Percentiles rank a stretch among this genome's conserved stretches.
These are phyloP conservation scores for Drosophila insularis DNA, from an alignment of 1,140 invertebrate species.

Conservation along the genomic window DNA sequence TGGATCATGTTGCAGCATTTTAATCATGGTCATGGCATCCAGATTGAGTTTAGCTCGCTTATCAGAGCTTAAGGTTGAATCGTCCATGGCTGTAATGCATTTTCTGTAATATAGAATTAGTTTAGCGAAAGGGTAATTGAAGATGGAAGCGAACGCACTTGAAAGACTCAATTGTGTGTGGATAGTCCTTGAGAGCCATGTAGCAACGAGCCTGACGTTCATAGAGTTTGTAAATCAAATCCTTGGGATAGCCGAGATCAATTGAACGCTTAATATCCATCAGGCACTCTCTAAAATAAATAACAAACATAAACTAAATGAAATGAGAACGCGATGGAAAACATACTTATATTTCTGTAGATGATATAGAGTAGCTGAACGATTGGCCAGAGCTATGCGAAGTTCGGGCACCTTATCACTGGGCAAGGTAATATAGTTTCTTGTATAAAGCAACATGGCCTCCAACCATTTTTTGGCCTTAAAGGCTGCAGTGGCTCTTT, in stretches of 20 bases:
- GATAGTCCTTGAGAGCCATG: constrained; percentile 87
- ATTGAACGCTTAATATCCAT: constrained; percentile 89
- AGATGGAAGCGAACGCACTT: constrained; percentile 79
- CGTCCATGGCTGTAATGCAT: constrained; percentile 86
- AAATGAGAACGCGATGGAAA: neutral
- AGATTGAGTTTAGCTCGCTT: constrained; percentile 86
- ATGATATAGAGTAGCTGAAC: constrained; percentile 93
- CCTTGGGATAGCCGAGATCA: constrained; percentile 88
- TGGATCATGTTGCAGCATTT: constrained; percentile 85
- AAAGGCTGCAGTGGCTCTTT: constrained; percentile 90
- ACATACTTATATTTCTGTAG: constrained; percentile 84
- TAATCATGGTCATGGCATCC: constrained; percentile 89
- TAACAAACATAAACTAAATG: constrained; percentile 44
- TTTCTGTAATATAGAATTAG: constrained; percentile 72
- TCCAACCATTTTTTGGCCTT: constrained; percentile 89
- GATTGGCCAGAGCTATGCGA: constrained; percentile 91
- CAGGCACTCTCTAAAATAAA: constrained; percentile 84
- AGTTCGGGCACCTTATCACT: constrained; percentile 86
- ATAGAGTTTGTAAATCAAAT: constrained; percentile 89
- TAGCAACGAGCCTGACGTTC: constrained; percentile 90
- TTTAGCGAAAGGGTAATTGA: neutral
- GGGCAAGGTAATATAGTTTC: constrained; percentile 87
- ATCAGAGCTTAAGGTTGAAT: constrained; percentile 86
- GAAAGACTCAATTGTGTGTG: constrained; percentile 87
- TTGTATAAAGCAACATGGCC: constrained; percentile 89